Evolutionary conservation across 2,888 invertebrate genomes (phyloP), one percentile per base, ranked within the genome.

Genomic region (Drosophila longiperda): DNA sequence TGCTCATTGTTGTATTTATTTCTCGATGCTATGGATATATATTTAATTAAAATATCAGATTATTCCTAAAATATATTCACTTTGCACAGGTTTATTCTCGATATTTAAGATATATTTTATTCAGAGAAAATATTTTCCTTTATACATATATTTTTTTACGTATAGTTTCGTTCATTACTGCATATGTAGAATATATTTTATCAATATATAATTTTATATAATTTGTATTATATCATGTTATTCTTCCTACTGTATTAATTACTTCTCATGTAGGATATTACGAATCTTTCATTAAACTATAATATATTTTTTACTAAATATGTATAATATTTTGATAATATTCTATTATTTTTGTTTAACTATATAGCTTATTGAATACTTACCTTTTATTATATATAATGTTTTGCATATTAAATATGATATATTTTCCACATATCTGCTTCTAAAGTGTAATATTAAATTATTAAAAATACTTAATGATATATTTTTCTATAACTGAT

Each of bases 321-420:
- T 40, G 42, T 20, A 42, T n/a, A 0, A 11, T n/a, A 42, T 42
- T n/a, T 42, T 2, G 11, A 11, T n/a, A 1, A 42, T 2, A 42
- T 42, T 9, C 1, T 11, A 42, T n/a, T 42, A n/a, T 17, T 38
- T 38, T 3, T 38, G 38, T n/a, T 40, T n/a, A 40, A 40, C 9
- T n/a, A 5, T 4, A 40, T 5, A 40, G 9, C 9, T n/a, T 40
- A 9, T 8, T 9, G 5, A n/a, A 40, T n/a, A 40, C 2, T n/a
- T n/a, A 9, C 1, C 1, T n/a, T 9, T 1, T n/a, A 40, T n/a
- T 9, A 5, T 12, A 1, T 4, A 38, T 40, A 17, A 11, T 0
- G 2, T 11, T 40, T n/a, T 40, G n/a, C 5, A 1, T n/a, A n/a
- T 6, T 42, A n/a, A 40, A 5, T 40, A 40, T 40, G n/a, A 11